Base-by-base conservation (phyloP, 2,113 vertebrate species). In the Gallinago paraguaiae region DNA sequence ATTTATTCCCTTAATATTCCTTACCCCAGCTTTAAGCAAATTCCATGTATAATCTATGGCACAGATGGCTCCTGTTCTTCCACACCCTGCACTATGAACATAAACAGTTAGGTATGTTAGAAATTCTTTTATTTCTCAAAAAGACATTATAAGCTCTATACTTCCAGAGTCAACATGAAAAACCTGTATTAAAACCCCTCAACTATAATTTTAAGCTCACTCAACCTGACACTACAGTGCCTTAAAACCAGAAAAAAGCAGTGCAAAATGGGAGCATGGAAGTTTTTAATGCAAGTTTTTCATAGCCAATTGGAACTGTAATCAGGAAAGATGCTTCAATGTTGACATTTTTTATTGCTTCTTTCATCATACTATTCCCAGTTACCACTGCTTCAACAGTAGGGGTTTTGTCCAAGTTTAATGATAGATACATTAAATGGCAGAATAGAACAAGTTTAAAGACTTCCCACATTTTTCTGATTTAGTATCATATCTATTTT, bases 31-130 rank as follows among this genome's bases (percentile, higher is more conserved):
- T 98, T 99, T 99, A 76, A 99, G 99, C 86, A 99, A 98, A 98
- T 99, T 99, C 99, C 99, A 99, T 1, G 99, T 99, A 98, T 99
- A 99, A 98, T 99, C 99, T 90, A 99, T 99, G 90, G 99, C 99
- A 98, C 99, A 99, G 97, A 99, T 99, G 93, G 99, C 99, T 76
- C 99, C 99, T 27, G 99, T 99, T 97, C 99, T 98, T 98, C 99
- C 99, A 98, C 99, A 99, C 91, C 99, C 99, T 95, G 99, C 99
- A 98, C 99, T 99, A 98, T 76, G 93, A 88, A 97, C 43, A 97
- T 37, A 96, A 94, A 98, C 15, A 70, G 78, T 64, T 28, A 87
- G 41, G 35, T 12, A 43, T 31, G 43, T 93, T 86, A 96, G 71
- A 68, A 79, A 46, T 59, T 63, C 61, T 30, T 86, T 78, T 13